Evolutionary conservation across 2,888 invertebrate genomes (phyloP), one percentile per base, ranked within the genome.

Genomic region (Oligia fasciuncula): DNA sequence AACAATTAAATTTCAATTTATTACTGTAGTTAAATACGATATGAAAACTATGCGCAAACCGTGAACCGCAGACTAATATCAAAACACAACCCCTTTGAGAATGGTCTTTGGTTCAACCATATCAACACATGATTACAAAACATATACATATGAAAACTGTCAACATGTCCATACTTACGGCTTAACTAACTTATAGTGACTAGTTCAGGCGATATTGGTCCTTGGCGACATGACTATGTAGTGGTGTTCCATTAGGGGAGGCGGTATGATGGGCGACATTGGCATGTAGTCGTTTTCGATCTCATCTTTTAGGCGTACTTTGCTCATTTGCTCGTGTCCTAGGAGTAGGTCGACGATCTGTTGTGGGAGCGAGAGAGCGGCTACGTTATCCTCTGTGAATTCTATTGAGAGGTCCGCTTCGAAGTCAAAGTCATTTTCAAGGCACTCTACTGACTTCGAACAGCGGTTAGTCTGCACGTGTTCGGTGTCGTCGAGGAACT

Each of bases 181-280:
- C 75, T 86, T 79, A 84, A 70, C 65, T 84, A 84, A 80, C 74
- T 87, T 85, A 81, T 62, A 77, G 73, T 67, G 88, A 89, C 90
- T 89, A 89, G 83, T 77, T 94, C 91, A 95, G 80, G 95, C 95
- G 85, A 94, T 90, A 80, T 96, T 94, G 51, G 95, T 92, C 83
- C 94, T 87, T 1, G 96, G 96, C 19, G 96, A 95, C 96, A 97
- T 97, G 29, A 94, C 94, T 65, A 96, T 95, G 82, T 97, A 97
- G 88, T 96, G 96, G 71, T 95, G 94, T 57, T 95, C 96, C 8
- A 93, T 88, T 2, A 94, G 93, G 43, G 94, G 78, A 5, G 92
- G 91, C 13, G 95, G 94, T 3, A 92, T 92, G 23, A 94, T 91
- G 0, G 97, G 96, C 9, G 96, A 95, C 96, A 97, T 96, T 0